These are phyloP conservation scores for Pteropus alecto DNA, from an alignment of 2,113 vertebrate genomes.

Conservation along the genomic window DNA sequence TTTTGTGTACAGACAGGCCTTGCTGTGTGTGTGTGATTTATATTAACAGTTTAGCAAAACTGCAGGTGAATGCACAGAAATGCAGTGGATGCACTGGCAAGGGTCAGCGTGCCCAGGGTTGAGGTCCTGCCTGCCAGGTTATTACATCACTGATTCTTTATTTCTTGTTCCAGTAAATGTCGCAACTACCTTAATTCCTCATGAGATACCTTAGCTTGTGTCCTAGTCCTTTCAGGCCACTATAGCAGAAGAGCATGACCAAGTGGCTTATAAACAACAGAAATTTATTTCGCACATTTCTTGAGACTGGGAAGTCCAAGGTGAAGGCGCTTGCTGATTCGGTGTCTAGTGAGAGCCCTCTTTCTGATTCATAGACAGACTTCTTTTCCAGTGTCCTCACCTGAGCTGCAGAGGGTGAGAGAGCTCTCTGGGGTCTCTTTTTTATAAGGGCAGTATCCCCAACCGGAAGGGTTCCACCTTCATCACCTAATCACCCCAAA, in stretches of 20 bases:
- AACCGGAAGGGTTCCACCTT: not conserved
- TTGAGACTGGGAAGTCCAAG: not conserved
- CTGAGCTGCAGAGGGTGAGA: not conserved
- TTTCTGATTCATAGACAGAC: not conserved
- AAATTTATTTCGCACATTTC: not conserved
- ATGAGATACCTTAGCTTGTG: not conserved
- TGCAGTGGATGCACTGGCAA: accelerated
- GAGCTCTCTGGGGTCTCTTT: not conserved
- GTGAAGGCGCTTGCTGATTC: not conserved
- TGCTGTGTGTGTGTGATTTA: not conserved
- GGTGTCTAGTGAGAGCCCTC: not conserved
- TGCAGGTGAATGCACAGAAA: not conserved
- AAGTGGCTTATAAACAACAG: not conserved
- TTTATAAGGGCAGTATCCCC: not conserved
- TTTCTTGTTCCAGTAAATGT: not conserved
- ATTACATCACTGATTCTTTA: not conserved
- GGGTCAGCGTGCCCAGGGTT: not conserved
- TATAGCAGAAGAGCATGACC: not conserved
- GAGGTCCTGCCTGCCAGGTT: not conserved
- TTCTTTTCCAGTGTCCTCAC: not conserved
- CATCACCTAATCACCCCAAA: not conserved
- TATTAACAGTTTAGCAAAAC: not conserved
- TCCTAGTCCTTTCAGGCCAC: not conserved
- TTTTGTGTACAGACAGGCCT: not conserved
- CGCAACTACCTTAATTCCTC: not conserved